Evolutionary conservation across 2,797 vertebrate genomes (phyloP).

Genomic region (Coracias cyanogaster): DNA sequence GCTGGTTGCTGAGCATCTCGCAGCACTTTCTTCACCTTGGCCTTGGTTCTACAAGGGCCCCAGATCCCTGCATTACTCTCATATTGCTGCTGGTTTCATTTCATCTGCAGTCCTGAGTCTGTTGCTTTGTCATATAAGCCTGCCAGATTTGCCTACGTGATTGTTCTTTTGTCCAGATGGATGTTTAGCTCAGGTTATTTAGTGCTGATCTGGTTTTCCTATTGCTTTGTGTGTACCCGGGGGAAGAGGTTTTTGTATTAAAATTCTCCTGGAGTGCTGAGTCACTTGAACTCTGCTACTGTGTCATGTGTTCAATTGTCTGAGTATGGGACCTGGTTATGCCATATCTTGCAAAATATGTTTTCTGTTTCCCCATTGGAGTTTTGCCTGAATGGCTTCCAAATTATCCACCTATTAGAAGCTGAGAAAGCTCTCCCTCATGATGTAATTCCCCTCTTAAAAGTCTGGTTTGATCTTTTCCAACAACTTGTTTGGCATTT

Average conservation of each 20-base stretch:
- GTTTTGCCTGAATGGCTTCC: constrained; percentile 47
- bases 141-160: constrained; percentile 46
- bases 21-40: background rate
- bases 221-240: constrained; percentile 42
- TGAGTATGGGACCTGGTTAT: constrained; percentile 13
- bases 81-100: constrained; percentile 30
- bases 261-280: constrained; percentile 68
- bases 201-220: constrained; percentile 68
- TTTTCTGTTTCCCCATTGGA: constrained; percentile 51
- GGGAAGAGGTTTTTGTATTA: constrained; percentile 54
- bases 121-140: constrained; percentile 35
- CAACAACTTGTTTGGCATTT: background rate
- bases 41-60: background rate
- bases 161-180: constrained; percentile 68
- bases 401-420: constrained; percentile 53
- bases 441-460: constrained; percentile 22
- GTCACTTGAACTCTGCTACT: constrained; percentile 66
- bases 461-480: constrained; percentile 19
- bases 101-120: background rate
- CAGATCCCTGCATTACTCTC: background rate
- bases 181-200: constrained; percentile 58
- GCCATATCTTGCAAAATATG: constrained; percentile 58
- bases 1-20: background rate
- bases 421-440: constrained; percentile 42
- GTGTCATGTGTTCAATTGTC: constrained; percentile 48